Evolutionary conservation across 2,113 vertebrate species (phyloP).

Genomic region (Perca fluviatilis): DNA sequence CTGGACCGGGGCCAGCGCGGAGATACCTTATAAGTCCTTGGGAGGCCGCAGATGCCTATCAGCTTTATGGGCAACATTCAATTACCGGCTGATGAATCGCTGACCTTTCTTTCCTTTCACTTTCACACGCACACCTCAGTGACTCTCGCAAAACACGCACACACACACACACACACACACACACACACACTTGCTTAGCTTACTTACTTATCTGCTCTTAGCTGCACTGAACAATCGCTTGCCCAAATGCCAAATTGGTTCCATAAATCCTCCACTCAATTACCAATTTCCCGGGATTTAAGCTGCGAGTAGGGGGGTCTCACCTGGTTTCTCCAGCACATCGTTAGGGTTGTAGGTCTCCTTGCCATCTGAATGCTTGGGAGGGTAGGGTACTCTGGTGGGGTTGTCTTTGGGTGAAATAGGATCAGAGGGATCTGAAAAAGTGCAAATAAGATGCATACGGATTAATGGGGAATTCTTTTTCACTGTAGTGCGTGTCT

Average conservation of each 20-base stretch:
- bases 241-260: conserved; percentile 37
- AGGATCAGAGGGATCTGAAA: conserved; percentile 91
- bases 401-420: conserved; percentile 88
- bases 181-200: conserved; percentile 4
- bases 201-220: conserved; percentile 23
- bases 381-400: conserved; percentile 86
- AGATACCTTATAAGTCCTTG: conserved; percentile 80
- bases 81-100: conserved; percentile 79
- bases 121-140: conserved; percentile 35
- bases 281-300: conserved; percentile 5
- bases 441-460: conserved; percentile 52
- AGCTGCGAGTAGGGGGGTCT: conserved; percentile 19
- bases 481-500: background rate
- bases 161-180: conserved; percentile 22
- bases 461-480: conserved; percentile 13
- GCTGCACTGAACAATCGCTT: background rate
- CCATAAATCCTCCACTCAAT: conserved; percentile 44
- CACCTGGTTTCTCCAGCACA: conserved; percentile 79
- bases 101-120: conserved; percentile 65
- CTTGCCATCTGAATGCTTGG: conserved; percentile 89
- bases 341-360: conserved; percentile 83
- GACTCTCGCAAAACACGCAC: conserved; percentile 21
- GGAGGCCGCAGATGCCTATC: conserved; percentile 78
- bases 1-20: conserved; percentile 46
- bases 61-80: conserved; percentile 80